phyloP scores from a whole-genome alignment of 1,140 invertebrate genomes.

The Zaprionus gabonicus region DNA sequence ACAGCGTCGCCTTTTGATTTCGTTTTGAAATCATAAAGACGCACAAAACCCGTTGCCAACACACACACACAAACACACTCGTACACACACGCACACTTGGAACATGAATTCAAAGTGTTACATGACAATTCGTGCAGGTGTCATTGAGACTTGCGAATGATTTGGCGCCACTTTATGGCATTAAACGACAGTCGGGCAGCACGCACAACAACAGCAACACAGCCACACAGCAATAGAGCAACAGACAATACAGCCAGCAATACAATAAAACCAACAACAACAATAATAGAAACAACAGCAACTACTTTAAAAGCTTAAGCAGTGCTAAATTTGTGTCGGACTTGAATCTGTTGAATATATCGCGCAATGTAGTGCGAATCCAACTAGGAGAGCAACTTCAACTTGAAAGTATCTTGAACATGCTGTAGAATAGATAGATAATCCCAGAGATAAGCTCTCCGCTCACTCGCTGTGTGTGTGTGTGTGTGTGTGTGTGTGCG shows the following conservation, averaged over 20 bases:
- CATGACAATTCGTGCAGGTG: constrained; percentile 82
- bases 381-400: neutral
- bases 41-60: constrained; percentile 62
- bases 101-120: constrained; percentile 77
- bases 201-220: constrained; percentile 26
- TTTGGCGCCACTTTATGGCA: constrained; percentile 79
- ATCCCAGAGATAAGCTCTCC: neutral
- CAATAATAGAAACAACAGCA: neutral
- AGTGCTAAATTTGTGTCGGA: constrained; percentile 2
- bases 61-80: constrained; percentile 31
- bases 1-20: constrained; percentile 52
- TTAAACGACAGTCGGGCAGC: constrained; percentile 50
- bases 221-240: neutral
- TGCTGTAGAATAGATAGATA: neutral
- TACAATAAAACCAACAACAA: neutral
- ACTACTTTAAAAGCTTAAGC: constrained; percentile 9
- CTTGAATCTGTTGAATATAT: constrained; percentile 12
- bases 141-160: constrained; percentile 82
- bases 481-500: no score
- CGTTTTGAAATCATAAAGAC: constrained; percentile 51
- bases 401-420: neutral
- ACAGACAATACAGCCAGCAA: neutral
- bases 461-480: no score
- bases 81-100: constrained; percentile 23
- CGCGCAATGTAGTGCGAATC: no score